These are phyloP conservation scores for Vireo griseus DNA, from an alignment of 2,797 vertebrate genomes.

Conservation along the genomic window DNA sequence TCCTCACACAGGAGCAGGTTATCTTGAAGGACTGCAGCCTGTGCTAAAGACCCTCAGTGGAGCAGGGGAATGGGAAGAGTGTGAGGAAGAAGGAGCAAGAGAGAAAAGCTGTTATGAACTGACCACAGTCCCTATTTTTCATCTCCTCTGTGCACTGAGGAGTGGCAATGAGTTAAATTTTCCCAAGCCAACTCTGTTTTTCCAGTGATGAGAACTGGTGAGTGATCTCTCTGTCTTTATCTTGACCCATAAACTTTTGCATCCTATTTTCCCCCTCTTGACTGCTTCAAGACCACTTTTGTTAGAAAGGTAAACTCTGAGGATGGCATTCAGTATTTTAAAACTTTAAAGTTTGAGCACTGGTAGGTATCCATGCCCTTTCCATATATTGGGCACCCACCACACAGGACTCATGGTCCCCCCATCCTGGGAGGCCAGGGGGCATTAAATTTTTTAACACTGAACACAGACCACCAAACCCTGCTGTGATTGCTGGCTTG, in stretches of 20 bases:
- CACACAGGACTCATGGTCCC: accelerated
- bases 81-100: neutral
- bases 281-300: neutral
- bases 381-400: neutral
- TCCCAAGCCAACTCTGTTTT: neutral
- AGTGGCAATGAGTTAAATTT: neutral
- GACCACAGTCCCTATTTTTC: neutral
- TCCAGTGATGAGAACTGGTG: neutral
- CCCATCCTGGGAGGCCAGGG: neutral
- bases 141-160: neutral
- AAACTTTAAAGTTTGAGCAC: neutral
- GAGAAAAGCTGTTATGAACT: neutral
- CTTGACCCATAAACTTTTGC: neutral
- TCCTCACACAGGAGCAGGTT: neutral
- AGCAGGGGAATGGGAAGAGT: accelerated
- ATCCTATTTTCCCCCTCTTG: neutral
- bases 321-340: neutral
- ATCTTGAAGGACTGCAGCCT: neutral
- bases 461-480: neutral
- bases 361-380: neutral
- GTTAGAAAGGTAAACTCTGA: neutral
- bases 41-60: neutral
- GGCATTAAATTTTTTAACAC: neutral
- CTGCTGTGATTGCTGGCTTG: neutral
- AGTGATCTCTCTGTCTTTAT: neutral